phyloP scores from a whole-genome alignment of 2,797 vertebrate genomes.

The Onychomys leucogaster region DNA sequence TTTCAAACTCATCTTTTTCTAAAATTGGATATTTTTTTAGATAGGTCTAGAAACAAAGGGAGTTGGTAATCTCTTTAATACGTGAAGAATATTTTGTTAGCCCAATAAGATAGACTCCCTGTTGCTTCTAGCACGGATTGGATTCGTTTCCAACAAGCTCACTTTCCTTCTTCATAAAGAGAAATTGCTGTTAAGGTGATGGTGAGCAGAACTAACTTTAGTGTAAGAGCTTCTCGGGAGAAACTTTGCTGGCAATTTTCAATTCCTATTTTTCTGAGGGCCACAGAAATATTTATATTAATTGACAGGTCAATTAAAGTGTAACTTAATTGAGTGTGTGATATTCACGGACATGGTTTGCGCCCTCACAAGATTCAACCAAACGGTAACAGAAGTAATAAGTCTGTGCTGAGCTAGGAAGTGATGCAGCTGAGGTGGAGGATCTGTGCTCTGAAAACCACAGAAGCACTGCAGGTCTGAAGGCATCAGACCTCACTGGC shows the following conservation, averaged over 20 bases:
- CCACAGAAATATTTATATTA: background rate
- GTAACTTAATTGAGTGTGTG: background rate
- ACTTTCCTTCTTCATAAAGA: conserved; percentile 33
- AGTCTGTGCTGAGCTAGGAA: background rate
- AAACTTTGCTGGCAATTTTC: conserved; percentile 16
- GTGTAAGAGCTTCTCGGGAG: background rate
- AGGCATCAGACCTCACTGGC: background rate
- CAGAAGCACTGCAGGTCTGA: background rate
- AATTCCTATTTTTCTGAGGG: background rate
- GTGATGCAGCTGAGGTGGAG: background rate
- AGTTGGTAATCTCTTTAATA: conserved; percentile 49
- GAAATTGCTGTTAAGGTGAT: conserved; percentile 11
- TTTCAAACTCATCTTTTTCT: conserved; percentile 50
- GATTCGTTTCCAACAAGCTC: conserved; percentile 43
- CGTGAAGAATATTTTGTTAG: conserved; percentile 49
- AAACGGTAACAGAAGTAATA: background rate
- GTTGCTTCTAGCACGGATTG: conserved; percentile 5
- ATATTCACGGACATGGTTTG: background rate
- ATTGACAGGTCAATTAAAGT: background rate
- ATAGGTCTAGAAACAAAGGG: conserved; percentile 1
- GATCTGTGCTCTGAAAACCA: background rate
- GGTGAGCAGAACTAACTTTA: background rate
- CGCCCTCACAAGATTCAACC: background rate
- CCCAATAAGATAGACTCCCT: background rate
- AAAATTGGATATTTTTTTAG: conserved; percentile 12